Base-by-base conservation (phyloP, 2,113 vertebrate genomes). In the Lontra canadensis region DNA sequence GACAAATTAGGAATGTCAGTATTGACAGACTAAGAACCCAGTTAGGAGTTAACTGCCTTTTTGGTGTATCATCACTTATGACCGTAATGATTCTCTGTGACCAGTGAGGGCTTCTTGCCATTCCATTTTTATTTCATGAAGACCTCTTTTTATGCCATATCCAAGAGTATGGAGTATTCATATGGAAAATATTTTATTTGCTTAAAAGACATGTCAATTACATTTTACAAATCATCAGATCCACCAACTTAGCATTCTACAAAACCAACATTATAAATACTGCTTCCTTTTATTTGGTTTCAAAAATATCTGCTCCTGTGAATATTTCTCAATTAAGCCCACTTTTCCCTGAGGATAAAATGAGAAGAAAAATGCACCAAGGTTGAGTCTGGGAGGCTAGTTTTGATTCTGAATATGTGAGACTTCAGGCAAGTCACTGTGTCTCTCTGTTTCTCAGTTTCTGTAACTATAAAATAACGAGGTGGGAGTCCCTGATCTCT, bases 171-270 rank as follows among this genome's bases (percentile, higher is more conserved):
- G 80, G 34, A 69, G 4, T 71, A 55, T 90, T 88, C 31, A 61
- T n/a, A 94, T 9, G 3, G 36, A 88, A 92, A 36, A 8, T 1
- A 67, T 83, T 87, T 65, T 87, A 55, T 83, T 95, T 88, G 36
- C 67, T 94, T 14, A 85, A 87, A 97, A 92, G 26, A 61, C 20
- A 63, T 93, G 83, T 71, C 6, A 65, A 69, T 94, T 78, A 44
- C 47, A 88, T 65, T 96, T 95, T 86, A 87, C 13, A 65, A 82
- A 88, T 93, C 44, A 74, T 76, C 21, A 83, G 81, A 73, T 6
- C 13, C n/a, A n/a, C 29, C 26, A 80, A 25, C 12, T 42, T 31
- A 49, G 18, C 78, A 78, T 63, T 90, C 31, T 81, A 82, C 36
- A 94, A 78, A 73, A 23, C 31, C 52, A 71, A 59, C 88, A 76